These are phyloP conservation scores for Meliscaeva auricollis DNA, from an alignment of 2,888 invertebrate species.

Conservation along the genomic window DNA sequence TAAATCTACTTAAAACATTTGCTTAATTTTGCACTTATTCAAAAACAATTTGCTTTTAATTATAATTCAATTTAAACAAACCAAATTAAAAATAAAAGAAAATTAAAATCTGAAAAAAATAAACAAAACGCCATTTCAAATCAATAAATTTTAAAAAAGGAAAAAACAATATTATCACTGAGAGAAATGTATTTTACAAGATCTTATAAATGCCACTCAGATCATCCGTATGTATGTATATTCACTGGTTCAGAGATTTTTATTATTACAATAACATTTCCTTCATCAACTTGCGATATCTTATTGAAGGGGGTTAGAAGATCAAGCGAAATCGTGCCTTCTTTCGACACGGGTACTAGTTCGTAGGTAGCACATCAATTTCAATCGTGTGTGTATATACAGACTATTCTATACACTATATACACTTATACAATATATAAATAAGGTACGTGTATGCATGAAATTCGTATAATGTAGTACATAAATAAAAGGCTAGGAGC, in stretches of 20 bases:
- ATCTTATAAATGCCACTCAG: constrained; percentile 47
- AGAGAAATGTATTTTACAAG: constrained; percentile 41
- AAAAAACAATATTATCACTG: constrained; percentile 23
- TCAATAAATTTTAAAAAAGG: constrained; percentile 21
- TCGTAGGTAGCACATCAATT: background rate
- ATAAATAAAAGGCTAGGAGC: constrained; percentile 39
- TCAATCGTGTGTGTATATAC: background rate
- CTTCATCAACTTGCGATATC: constrained; percentile 50
- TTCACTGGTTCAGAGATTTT: constrained; percentile 44
- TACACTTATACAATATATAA: background rate
- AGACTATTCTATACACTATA: background rate
- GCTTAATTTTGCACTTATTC: background rate
- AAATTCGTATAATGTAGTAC: background rate
- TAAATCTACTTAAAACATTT: no score
- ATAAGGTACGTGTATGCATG: background rate
- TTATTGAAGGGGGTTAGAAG: constrained; percentile 27
- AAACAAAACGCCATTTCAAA: constrained; percentile 10
- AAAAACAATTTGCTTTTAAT: background rate
- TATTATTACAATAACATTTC: constrained; percentile 65
- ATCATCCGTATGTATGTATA: constrained; percentile 40
- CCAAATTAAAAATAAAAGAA: constrained; percentile 3
- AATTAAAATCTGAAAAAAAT: background rate
- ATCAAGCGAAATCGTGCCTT: constrained; percentile 51
- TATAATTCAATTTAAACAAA: constrained; percentile 1
- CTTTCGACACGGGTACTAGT: constrained; percentile 48